A percentile compares a stretch with the other conserved stretches of the same genome.
Evolutionary conservation across 2,113 vertebrate genomes (phyloP).

Genomic region (Seriola aureovittata): DNA sequence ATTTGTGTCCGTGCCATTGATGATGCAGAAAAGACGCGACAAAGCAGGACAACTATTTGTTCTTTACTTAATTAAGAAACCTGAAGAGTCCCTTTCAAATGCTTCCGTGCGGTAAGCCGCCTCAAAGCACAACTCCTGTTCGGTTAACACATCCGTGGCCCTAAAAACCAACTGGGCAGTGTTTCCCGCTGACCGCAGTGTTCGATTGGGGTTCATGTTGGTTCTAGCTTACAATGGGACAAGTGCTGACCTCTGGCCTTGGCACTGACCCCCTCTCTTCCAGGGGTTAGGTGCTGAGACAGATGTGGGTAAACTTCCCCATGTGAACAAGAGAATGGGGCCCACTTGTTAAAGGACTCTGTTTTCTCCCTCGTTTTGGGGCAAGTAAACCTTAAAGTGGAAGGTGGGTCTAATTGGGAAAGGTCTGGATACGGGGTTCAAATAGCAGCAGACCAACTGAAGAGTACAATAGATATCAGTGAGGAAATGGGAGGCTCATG

Average conservation of each 20-base stretch:
- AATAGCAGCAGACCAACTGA: conserved; percentile 69
- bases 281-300: conserved; percentile 82
- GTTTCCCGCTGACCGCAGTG: conserved; percentile 72
- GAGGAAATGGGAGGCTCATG: conserved; percentile 57
- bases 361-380: conserved; percentile 71
- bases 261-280: conserved; percentile 81
- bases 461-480: conserved; percentile 70
- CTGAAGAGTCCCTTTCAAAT: conserved; percentile 77
- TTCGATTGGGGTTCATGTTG: conserved; percentile 79
- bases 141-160: conserved; percentile 80
- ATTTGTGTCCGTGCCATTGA: conserved; percentile 77
- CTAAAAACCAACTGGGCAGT: conserved; percentile 73
- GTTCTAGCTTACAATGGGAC: conserved; percentile 80
- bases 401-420: conserved; percentile 85
- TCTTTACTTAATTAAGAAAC: conserved; percentile 82
- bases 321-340: conserved; percentile 79
- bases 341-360: conserved; percentile 82
- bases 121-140: conserved; percentile 82
- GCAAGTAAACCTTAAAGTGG: conserved; percentile 77
- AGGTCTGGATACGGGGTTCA: conserved; percentile 73
- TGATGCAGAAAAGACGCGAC: conserved; percentile 74
- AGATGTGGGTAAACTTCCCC: conserved; percentile 87
- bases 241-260: conserved; percentile 82
- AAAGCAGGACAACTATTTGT: conserved; percentile 80
- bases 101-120: conserved; percentile 67